These are phyloP conservation scores for Hippocampus comes DNA, from an alignment of 2,113 vertebrate genomes.

Conservation along the genomic window DNA sequence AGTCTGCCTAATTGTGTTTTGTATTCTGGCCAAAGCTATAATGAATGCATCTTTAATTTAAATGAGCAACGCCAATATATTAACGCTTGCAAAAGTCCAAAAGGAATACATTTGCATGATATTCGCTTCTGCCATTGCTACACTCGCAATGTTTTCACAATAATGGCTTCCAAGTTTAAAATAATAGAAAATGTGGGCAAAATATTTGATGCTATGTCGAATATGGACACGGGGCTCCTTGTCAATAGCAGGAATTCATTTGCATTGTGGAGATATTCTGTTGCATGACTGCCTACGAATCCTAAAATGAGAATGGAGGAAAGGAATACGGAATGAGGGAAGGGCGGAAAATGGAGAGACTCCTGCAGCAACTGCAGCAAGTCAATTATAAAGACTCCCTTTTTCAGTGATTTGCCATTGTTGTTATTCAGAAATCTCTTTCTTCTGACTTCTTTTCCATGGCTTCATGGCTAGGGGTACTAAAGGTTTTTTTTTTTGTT, in stretches of 20 bases:
- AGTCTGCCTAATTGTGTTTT: slow-evolving; percentile 29
- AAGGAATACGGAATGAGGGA: slow-evolving; percentile 55
- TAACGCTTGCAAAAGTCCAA: not conserved
- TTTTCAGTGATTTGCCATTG: no score
- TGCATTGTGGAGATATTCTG: slow-evolving; percentile 26
- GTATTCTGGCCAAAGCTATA: slow-evolving; percentile 25
- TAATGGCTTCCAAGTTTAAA: not conserved
- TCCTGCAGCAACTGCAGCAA: slow-evolving; percentile 58
- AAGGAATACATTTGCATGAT: slow-evolving; percentile 1
- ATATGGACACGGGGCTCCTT: not conserved
- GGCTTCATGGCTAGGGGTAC: no score
- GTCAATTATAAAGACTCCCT: slow-evolving; percentile 46
- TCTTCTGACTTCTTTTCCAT: not conserved
- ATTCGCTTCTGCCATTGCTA: not conserved
- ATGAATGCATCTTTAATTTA: slow-evolving; percentile 14
- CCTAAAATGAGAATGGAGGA: slow-evolving; percentile 47
- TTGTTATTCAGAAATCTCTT: not conserved
- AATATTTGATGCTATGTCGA: not conserved
- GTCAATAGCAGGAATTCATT: slow-evolving; percentile 18
- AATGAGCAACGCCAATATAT: not conserved
- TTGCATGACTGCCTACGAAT: slow-evolving; percentile 33
- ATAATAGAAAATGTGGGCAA: not conserved
- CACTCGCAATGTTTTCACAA: not conserved
- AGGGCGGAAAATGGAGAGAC: slow-evolving; percentile 34
- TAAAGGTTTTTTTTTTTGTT: no score